Evolutionary conservation across 2,113 vertebrate genomes (phyloP), one percentile per base, ranked within the genome.

Genomic region (Rousettus leschenaultii): DNA sequence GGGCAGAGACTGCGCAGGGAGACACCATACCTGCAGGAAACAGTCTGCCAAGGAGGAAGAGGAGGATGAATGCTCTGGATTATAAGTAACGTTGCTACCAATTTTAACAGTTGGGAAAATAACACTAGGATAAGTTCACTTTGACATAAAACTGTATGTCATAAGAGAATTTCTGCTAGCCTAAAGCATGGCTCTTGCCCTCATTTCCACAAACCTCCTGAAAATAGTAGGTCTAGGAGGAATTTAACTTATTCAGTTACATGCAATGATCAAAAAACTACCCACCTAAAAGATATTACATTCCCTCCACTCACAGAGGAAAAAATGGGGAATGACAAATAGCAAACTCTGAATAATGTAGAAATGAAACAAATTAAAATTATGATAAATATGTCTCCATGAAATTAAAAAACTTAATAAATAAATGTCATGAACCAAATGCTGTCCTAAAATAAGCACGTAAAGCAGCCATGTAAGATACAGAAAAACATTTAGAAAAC

Each of bases 1-100:
- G 15, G 38, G 15, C 26, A 45, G 40, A 66, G 74, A 33, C 30
- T 53, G 1, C 22, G 21, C 4, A 26, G 21, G 13, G 33, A 3
- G 28, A 6, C 0, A 0, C 3, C 18, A 4, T 2, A 2, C 2
- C 30, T 66, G 26, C 8, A 53, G 22, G 65, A 59, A 75, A 70
- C 1, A 1, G 10, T 16, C 7, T 26, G 40, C 35, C 55, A 15
- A 0, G 6, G 35, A 59, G 7, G 13, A 15, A 9, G 11, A 22
- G 16, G 2, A 12, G 11, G 19, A 59, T 7, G n/a, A 14, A 33
- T 1, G 5, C 3, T 43, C 28, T 7, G 1, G 38, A 1, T 87
- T 10, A n/a, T 6, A 11, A 35, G 24, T 5, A 26, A 40, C 6
- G 18, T 19, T 4, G 10, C 73, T 19, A 5, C 45, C 59, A 22